phyloP scores from a whole-genome alignment of 2,888 invertebrate species.

The Nemoura dubitans region DNA sequence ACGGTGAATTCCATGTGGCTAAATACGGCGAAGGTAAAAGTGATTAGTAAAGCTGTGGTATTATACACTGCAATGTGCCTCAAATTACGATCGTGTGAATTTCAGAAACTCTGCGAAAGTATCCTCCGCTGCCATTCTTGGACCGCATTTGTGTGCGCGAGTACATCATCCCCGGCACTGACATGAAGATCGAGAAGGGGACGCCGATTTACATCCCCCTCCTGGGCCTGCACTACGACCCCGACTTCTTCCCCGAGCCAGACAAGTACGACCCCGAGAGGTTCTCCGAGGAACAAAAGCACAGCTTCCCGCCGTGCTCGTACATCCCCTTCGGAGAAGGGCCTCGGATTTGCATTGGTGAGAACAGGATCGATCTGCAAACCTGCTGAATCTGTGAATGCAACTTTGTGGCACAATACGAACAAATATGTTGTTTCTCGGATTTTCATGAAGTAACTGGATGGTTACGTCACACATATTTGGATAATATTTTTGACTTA shows the following conservation, averaged over 20 bases:
- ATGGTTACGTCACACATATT: no score
- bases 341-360: slow-evolving; percentile 49
- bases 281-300: slow-evolving; percentile 47
- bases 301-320: slow-evolving; percentile 31
- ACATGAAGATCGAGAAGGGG: slow-evolving; percentile 41
- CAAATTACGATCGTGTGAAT: background rate
- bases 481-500: no score
- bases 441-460: no score
- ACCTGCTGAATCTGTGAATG: no score
- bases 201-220: slow-evolving; percentile 45
- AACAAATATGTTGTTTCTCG: no score
- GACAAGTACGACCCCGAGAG: slow-evolving; percentile 48
- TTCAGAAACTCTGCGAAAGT: slow-evolving; percentile 56
- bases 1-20: no score
- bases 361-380: no score
- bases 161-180: slow-evolving; percentile 53
- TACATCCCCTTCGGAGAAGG: slow-evolving; percentile 50
- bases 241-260: slow-evolving; percentile 46
- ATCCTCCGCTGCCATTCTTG: slow-evolving; percentile 53
- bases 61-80: background rate
- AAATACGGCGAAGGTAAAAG: no score
- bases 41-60: no score
- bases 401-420: no score
- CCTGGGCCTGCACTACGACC: slow-evolving; percentile 44
- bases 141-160: slow-evolving; percentile 55